Base-by-base conservation (phyloP, 2,113 vertebrate genomes). In the Solea senegalensis region DNA sequence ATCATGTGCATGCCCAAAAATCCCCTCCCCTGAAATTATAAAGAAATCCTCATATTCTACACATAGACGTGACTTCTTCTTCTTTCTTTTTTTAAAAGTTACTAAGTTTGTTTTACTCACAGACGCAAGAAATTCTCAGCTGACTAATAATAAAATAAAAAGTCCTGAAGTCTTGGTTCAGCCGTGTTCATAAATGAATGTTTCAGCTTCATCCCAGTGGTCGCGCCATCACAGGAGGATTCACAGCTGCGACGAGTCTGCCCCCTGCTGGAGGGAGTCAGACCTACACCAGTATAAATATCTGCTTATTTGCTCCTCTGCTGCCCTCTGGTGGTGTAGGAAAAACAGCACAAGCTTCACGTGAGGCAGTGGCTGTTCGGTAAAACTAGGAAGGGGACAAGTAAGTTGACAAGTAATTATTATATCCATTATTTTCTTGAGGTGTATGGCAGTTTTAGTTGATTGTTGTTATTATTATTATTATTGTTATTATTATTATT, bases 231-330 rank as follows among this genome's bases (percentile, higher is more conserved):
- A 39, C 43, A 44, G 55, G 60, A 65, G 55, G 60, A 65, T 10
- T 0, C 0, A 13, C 2, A 21, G 6, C 45, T 72, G 26, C 49
- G 46, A 15, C 56, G 3, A 54, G 57, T n/a, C 76, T 72, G 78
- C 65, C 78, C 72, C 56, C 75, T 77, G 69, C 78, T 69, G 72
- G 16, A 69, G 28, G 21, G 55, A 21, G 46, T 4, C 43, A 56
- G 9, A 28, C 3, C 26, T n/a, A 10, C 11, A 1, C 3, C 5
- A 0, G 1, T 3, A 12, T 15, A 2, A 1, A 50, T 12, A 9
- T 34, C 34, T 34, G 34, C 34, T 34, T 12, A 9, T 34, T 6
- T 34, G 34, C 34, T 34, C 34, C 34, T 63, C 41, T 54, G 26
- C 43, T 63, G 69, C 65, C 69, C 14, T 55, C 62, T 70, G 2